Conservation (phyloP, 2,797 vertebrate genomes). For the Sebastes paucispinis region DNA sequence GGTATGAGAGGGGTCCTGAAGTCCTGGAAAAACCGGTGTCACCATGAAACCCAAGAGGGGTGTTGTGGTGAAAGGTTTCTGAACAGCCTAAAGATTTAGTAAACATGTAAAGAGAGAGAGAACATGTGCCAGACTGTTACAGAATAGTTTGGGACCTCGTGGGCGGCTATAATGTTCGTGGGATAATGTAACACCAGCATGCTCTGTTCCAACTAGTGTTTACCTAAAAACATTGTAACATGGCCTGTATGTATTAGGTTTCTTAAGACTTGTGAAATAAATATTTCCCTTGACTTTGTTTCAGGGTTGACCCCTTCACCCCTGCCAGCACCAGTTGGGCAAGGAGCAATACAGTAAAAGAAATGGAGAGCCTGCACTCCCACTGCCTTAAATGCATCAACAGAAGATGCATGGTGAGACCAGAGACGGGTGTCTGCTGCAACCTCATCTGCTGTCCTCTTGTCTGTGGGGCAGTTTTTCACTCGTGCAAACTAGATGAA, state of each 20-base stretch:
- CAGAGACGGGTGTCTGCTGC: conserved; percentile 91
- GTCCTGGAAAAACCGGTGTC: conserved; percentile 38
- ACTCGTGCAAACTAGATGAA: conserved; percentile 93
- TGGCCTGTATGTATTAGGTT: background rate
- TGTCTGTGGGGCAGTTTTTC: conserved; percentile 97
- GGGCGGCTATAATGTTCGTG: background rate
- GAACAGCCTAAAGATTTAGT: conserved; percentile 43
- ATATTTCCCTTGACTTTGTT: conserved; percentile 18
- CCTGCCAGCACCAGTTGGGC: background rate
- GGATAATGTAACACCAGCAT: conserved; percentile 9
- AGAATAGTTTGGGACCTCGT: background rate
- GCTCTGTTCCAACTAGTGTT: background rate
- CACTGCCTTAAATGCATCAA: conserved; percentile 97
- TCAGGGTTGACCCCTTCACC: conserved; percentile 57
- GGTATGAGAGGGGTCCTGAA: conserved; percentile 2
- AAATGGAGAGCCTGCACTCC: conserved; percentile 90
- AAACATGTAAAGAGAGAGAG: conserved; percentile 41
- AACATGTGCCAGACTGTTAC: conserved; percentile 21
- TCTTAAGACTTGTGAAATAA: background rate
- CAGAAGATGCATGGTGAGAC: conserved; percentile 94
- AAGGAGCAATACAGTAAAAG: background rate
- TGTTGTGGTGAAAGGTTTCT: conserved; percentile 76
- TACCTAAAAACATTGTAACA: background rate
- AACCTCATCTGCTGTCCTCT: conserved; percentile 93
- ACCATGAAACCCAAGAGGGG: conserved; percentile 60